Evolutionary conservation across 2,113 vertebrate genomes (phyloP).

Genomic region (Empidonax traillii): DNA sequence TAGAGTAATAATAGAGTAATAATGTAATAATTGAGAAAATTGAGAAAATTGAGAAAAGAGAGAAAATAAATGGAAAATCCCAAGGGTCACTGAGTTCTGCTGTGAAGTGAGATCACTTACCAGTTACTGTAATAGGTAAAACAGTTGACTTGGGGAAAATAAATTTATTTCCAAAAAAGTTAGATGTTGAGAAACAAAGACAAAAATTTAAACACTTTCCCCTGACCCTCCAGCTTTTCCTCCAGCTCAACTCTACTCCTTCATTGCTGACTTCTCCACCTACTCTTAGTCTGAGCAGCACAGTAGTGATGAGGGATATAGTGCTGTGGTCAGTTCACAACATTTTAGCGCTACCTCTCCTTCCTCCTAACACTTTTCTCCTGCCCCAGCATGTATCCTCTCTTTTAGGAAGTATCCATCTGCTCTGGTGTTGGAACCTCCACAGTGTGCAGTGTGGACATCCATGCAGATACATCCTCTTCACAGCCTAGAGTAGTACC

Average conservation of each 20-base stretch:
- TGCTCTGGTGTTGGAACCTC: rapidly evolving
- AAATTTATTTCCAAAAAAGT: background rate
- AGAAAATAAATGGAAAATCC: background rate
- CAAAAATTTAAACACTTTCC: background rate
- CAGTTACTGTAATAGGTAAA: background rate
- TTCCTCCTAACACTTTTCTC: background rate
- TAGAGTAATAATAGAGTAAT: no score
- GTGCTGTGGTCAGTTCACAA: background rate
- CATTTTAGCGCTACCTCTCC: rapidly evolving
- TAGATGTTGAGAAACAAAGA: background rate
- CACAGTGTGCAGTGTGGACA: background rate
- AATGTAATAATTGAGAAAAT: no score
- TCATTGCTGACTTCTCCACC: background rate
- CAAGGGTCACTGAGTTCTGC: background rate
- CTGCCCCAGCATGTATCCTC: background rate
- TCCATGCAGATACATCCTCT: background rate
- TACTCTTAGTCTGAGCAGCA: background rate
- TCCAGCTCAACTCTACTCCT: background rate
- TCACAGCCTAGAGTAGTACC: background rate
- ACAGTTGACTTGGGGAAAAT: background rate
- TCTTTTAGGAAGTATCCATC: background rate
- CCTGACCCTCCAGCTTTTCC: background rate
- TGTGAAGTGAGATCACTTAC: background rate
- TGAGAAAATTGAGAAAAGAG: no score
- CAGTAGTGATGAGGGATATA: rapidly evolving